Conservation (phyloP, 2,113 vertebrate genomes). For the Fukomys damarensis region DNA sequence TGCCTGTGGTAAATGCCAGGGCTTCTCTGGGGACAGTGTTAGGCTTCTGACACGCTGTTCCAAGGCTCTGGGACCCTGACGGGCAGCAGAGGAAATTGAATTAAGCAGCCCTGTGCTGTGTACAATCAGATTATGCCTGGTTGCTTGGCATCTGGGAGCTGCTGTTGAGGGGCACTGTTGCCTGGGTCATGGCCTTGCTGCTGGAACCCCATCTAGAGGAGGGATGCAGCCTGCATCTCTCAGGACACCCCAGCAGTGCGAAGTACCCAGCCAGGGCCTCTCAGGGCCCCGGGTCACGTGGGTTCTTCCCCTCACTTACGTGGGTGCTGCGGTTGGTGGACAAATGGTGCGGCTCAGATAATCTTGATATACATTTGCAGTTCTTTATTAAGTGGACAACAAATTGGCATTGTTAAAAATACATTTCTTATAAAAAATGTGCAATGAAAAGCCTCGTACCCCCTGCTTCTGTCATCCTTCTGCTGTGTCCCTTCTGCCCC, state of each 20-base stretch:
- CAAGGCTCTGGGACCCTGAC: neutral
- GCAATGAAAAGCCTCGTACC: neutral
- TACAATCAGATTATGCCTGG: neutral
- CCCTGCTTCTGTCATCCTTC: neutral
- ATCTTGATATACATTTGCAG: neutral
- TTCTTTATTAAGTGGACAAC: neutral
- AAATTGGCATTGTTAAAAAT: neutral
- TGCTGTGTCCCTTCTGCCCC: accelerated
- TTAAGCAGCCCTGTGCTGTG: constrained; percentile 23
- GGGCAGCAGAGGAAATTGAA: constrained; percentile 46
- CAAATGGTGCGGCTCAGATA: neutral
- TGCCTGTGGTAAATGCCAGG: neutral
- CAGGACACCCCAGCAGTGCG: constrained; percentile 11
- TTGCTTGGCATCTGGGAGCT: neutral
- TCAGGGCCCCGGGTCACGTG: neutral
- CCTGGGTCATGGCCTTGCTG: constrained; percentile 17
- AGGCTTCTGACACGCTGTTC: neutral
- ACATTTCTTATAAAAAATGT: neutral
- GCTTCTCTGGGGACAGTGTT: neutral
- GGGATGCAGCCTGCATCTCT: neutral
- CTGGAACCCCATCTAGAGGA: accelerated
- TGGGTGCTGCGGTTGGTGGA: neutral
- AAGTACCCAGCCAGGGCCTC: neutral
- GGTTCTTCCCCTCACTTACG: neutral
- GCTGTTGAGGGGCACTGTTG: neutral